Evolutionary conservation across 2,113 vertebrate species (phyloP), one percentile per base, ranked within the genome.

Genomic region (Gasterosteus aculeatus): DNA sequence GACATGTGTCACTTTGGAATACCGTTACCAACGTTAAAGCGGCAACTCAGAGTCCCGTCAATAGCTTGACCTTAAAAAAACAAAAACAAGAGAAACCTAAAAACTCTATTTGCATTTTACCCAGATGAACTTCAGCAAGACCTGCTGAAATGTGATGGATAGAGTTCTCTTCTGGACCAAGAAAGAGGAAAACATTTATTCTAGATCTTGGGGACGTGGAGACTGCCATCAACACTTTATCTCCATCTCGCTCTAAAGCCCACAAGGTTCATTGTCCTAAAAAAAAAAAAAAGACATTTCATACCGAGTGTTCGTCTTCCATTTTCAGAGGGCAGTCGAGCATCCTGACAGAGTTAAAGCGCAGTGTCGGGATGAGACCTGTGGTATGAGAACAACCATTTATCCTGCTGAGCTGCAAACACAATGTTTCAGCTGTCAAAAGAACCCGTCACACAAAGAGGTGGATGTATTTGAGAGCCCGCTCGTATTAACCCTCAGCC

Each of bases 251-350:
- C 84, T 72, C 75, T 49, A 81, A 87, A 80, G 75, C 83, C 86
- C 88, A 81, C 35, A 83, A 87, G 87, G 69, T 77, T 87, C 83
- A 74, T 91, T 89, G 86, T 89, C 84, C 86, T 86, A 87, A 89
- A 89, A 89, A 90, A 90, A 38, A 26, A 26, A 26, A 26, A 26
- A 26, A 26, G 74, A 88, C 75, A 72, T 84, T 88, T 87, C 65
- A 74, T 56, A 33, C 42, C 41, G 35, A 69, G 61, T 31, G 77
- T 70, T 89, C 78, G 80, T 69, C 69, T 71, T 63, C 70, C 79
- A 72, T 86, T 83, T 86, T 69, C 71, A 72, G 81, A 72, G 38
- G 71, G 67, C 76, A 87, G 67, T 73, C 59, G 61, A 79, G 72
- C 82, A 54, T 82, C 75, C 61, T 67, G 60, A 58, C 72, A 65